phyloP scores from a whole-genome alignment of 1,140 invertebrate species.

The Drosophila quadrilineata region DNA sequence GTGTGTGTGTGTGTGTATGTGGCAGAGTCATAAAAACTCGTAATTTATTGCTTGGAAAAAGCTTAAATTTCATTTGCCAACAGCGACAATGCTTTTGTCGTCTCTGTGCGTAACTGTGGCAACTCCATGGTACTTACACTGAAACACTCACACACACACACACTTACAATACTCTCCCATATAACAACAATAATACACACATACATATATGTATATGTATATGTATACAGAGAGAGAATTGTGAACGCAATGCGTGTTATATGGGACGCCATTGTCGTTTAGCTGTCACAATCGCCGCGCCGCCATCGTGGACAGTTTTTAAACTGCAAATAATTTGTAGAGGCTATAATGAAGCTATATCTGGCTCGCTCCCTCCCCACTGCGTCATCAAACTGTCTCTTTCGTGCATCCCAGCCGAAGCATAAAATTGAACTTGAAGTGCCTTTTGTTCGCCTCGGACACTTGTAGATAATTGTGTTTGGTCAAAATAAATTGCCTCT shows the following conservation, averaged over 20 bases:
- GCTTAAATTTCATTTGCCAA: slow-evolving; percentile 79
- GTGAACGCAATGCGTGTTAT: slow-evolving; percentile 47
- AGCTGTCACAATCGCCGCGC: background rate
- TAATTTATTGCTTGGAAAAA: slow-evolving; percentile 79
- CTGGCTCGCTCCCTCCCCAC: background rate
- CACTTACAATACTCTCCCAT: background rate
- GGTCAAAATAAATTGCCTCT: slow-evolving; percentile 48
- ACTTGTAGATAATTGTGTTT: slow-evolving; percentile 61
- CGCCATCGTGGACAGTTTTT: slow-evolving; percentile 31
- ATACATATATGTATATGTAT: background rate
- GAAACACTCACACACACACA: slow-evolving; percentile 17
- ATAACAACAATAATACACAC: slow-evolving; percentile 16
- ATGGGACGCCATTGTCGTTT: slow-evolving; percentile 53
- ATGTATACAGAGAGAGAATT: slow-evolving; percentile 12
- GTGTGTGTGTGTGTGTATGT: slow-evolving; percentile 46
- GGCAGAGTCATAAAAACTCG: slow-evolving; percentile 76
- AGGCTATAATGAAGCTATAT: slow-evolving; percentile 61
- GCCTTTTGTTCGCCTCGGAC: slow-evolving; percentile 49
- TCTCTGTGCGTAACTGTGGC: slow-evolving; percentile 55
- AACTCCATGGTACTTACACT: slow-evolving; percentile 29
- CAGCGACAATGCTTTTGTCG: slow-evolving; percentile 66
- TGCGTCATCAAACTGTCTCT: background rate
- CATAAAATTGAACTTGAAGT: slow-evolving; percentile 58
- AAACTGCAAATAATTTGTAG: slow-evolving; percentile 72
- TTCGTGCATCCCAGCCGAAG: background rate